These are phyloP conservation scores for Raja brachyura DNA, from an alignment of 2,113 vertebrate species.

Conservation along the genomic window DNA sequence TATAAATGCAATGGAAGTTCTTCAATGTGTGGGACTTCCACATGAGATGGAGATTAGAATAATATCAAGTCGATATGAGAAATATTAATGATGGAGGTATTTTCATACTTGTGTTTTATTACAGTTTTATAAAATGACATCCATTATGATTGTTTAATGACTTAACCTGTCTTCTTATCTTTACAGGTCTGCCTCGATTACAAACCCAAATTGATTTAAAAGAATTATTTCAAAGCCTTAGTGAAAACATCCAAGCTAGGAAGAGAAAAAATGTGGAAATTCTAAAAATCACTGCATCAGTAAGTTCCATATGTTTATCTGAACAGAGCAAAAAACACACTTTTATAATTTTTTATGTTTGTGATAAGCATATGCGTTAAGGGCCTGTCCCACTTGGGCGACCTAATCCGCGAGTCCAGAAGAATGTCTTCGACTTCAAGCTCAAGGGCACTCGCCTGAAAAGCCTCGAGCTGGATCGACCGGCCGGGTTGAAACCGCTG, in stretches of 20 bases:
- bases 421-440: too few relatives aligned
- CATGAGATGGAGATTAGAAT: background rate
- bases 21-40: background rate
- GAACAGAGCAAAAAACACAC: background rate
- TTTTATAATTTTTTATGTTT: background rate
- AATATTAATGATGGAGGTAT: background rate
- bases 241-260: slow-evolving; percentile 88
- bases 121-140: background rate
- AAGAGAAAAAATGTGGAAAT: slow-evolving; percentile 98
- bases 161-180: background rate
- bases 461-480: too few relatives aligned
- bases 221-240: slow-evolving; percentile 85
- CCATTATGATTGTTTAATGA: background rate
- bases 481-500: too few relatives aligned
- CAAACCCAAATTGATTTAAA: slow-evolving; percentile 87
- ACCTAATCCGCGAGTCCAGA: too few relatives aligned
- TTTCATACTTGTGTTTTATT: background rate
- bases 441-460: too few relatives aligned
- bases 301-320: slow-evolving; percentile 51
- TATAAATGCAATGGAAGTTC: too few relatives aligned
- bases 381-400: too few relatives aligned
- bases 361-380: background rate
- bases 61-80: background rate
- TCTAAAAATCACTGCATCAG: slow-evolving; percentile 86
- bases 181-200: slow-evolving; percentile 79